Evolutionary conservation across 2,113 vertebrate genomes (phyloP).

Genomic region (Dissostichus mawsoni): DNA sequence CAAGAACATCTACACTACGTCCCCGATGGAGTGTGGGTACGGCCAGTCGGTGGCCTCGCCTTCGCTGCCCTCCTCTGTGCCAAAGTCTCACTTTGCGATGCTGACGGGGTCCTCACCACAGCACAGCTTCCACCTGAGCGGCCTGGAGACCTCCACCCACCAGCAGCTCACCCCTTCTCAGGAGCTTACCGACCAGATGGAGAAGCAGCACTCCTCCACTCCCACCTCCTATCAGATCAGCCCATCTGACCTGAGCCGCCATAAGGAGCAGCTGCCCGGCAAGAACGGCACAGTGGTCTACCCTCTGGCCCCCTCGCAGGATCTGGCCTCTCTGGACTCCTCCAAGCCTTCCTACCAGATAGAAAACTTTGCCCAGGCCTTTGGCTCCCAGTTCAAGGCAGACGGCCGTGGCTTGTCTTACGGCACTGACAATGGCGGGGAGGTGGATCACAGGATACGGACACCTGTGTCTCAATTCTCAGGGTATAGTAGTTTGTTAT

Average conservation of each 20-base stretch:
- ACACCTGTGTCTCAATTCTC: conserved; percentile 98
- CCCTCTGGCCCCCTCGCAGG: conserved; percentile 89
- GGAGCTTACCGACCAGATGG: conserved; percentile 97
- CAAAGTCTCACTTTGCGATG: conserved; percentile 98
- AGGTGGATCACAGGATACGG: conserved; percentile 95
- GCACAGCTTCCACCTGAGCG: conserved; percentile 93
- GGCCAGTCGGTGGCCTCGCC: conserved; percentile 89
- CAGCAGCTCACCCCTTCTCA: conserved; percentile 99
- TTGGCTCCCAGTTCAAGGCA: conserved; percentile 97
- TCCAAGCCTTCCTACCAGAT: conserved; percentile 98
- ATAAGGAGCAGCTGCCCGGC: conserved; percentile 87
- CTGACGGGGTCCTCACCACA: conserved; percentile 87
- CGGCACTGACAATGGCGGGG: conserved; percentile 89
- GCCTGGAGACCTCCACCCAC: conserved; percentile 91
- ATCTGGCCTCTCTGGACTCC: conserved; percentile 90
- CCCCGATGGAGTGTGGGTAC: conserved; percentile 94
- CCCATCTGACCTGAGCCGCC: conserved; percentile 91
- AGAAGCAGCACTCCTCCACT: conserved; percentile 89
- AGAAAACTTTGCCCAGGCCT: conserved; percentile 99
- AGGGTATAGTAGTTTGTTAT: conserved; percentile 99
- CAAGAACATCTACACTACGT: conserved; percentile 96
- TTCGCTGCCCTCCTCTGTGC: conserved; percentile 92
- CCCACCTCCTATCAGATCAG: conserved; percentile 89
- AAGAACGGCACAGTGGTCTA: conserved; percentile 85
- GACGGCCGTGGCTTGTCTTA: conserved; percentile 93